Evolutionary conservation across 35 echinoderm and acorn worm genomes (phyloP).

Genomic region (Patiria miniata): DNA sequence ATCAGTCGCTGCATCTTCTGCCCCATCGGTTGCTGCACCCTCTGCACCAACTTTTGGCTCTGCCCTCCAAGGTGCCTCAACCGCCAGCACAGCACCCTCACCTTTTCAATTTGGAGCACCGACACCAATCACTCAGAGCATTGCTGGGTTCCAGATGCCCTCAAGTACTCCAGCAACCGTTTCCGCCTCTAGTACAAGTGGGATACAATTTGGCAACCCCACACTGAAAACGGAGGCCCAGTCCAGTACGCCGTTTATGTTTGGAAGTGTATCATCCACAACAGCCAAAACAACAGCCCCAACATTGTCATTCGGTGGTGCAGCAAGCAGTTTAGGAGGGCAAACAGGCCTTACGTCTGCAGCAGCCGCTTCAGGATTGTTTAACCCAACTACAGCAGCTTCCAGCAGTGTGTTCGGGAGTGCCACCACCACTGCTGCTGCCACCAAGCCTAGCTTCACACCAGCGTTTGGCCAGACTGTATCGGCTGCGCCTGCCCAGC

Average conservation of each 20-base stretch:
- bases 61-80: background rate
- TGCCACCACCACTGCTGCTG: background rate
- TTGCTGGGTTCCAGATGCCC: background rate
- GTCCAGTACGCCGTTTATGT: background rate
- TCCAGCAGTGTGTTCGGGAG: background rate
- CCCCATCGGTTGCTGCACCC: background rate
- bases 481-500: background rate
- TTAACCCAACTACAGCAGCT: background rate
- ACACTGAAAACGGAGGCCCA: background rate
- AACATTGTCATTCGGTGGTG: background rate
- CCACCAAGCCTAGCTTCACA: slow-evolving; percentile 2
- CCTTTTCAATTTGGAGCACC: background rate
- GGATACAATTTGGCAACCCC: background rate
- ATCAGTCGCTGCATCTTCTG: background rate
- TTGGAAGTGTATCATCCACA: background rate
- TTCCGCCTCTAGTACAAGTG: background rate
- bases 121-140: background rate
- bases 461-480: background rate
- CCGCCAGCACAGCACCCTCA: background rate
- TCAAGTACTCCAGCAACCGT: background rate
- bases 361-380: background rate
- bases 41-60: background rate
- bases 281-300: background rate
- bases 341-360: background rate
- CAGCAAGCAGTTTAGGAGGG: background rate